Conservation (phyloP, 2,888 invertebrate genomes). For the Coelogynopora nodosa region DNA sequence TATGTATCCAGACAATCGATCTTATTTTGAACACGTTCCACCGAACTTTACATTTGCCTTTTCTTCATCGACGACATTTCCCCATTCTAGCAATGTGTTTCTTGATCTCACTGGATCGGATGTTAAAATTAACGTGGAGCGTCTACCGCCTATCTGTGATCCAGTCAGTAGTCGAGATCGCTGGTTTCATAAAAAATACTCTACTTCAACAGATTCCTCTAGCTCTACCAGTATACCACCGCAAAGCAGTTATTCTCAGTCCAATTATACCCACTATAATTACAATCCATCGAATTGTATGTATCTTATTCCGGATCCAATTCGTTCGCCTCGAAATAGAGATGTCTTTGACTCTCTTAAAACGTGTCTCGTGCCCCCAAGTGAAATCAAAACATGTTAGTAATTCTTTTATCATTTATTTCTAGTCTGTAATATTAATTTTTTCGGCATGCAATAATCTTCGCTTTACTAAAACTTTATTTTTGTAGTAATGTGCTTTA, state of each 20-base stretch:
- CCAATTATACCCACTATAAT: not conserved
- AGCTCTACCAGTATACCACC: not conserved
- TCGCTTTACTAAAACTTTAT: too few species aligned
- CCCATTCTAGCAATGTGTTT: not conserved
- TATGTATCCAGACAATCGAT: not conserved
- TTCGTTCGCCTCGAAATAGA: constrained; percentile 9
- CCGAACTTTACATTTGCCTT: not conserved
- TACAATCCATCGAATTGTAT: constrained; percentile 5
- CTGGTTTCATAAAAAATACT: not conserved
- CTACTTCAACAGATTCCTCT: not conserved
- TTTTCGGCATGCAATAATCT: too few species aligned
- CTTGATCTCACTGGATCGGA: not conserved
- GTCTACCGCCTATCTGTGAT: not conserved
- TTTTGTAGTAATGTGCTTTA: too few species aligned
- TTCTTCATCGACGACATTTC: not conserved
- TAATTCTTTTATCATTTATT: too few species aligned
- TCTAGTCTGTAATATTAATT: too few species aligned
- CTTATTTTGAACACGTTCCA: not conserved
- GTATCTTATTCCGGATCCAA: constrained; percentile 33
- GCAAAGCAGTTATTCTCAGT: not conserved
- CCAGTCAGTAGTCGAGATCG: not conserved
- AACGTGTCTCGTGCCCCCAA: constrained; percentile 33
- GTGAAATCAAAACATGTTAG: constrained; percentile 1
- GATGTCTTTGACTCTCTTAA: constrained; percentile 40
- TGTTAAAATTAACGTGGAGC: not conserved